Base-by-base conservation (phyloP, 2,797 vertebrate genomes). In the Chrosomus eos region DNA sequence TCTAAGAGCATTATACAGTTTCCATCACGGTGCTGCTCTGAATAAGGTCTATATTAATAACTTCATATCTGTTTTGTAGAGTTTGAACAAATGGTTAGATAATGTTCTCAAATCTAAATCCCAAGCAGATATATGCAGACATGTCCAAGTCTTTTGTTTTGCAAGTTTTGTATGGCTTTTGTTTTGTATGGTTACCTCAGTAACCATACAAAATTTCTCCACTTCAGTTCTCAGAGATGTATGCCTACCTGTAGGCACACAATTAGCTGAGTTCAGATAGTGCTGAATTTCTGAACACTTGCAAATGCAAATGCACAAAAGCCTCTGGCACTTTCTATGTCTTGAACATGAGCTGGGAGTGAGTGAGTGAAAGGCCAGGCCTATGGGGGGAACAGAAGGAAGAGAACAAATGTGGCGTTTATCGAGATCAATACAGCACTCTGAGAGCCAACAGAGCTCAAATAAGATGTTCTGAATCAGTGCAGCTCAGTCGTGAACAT, bases 351-450 rank as follows among this genome's bases (percentile, higher is more conserved):
- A 74, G 80, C 83, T 53, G 72, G 64, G 45, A 76, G 74, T 83
- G 80, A 79, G 70, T 62, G 53, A 79, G 53, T 23, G 73, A 89
- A 90, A 90, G 86, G 87, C 84, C 86, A 86, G 74, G 72, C 81
- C 89, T 88, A 81, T 83, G 51, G 85, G 84, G 88, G 60, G 81
- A 88, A 84, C 53, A 67, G 82, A 86, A 87, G 68, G 51, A 85
- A 80, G 81, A 88, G 80, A 89, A 89, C 85, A 86, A 90, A 90
- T 87, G 80, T 88, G 88, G 81, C 86, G 90, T 91, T 91, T 90
- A 89, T 88, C 73, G 58, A 87, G 87, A 90, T 89, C 89, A 87
- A 90, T 91, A 87, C 75, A 77, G 40, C 78, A 70, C 85, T 87
- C 66, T 33, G 60, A 88, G 70, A 88, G 78, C 84, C 84, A 77